Evolutionary conservation across 1,140 invertebrate genomes (phyloP).

Genomic region (Drosophila takahashii): DNA sequence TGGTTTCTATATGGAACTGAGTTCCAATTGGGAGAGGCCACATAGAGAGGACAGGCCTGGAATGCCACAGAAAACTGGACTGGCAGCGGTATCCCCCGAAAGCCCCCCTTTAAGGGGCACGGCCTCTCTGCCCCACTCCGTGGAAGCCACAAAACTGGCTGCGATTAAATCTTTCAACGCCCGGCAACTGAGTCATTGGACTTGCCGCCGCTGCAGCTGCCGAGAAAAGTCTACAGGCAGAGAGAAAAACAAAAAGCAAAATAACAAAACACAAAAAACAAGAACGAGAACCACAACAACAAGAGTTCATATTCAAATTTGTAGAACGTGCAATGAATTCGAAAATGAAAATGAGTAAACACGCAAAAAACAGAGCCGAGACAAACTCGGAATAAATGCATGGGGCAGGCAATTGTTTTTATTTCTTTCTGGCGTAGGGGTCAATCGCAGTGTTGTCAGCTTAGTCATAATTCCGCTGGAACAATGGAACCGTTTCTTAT

Average conservation of each 20-base stretch:
- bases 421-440: slow-evolving; percentile 49
- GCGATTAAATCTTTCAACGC: slow-evolving; percentile 78
- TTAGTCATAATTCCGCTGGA: slow-evolving; percentile 68
- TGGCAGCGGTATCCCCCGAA: slow-evolving; percentile 16
- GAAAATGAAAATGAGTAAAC: slow-evolving; percentile 74
- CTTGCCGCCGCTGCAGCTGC: slow-evolving; percentile 60
- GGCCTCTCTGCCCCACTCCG: slow-evolving; percentile 4
- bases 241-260: neutral
- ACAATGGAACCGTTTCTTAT: slow-evolving; percentile 59
- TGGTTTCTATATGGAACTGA: too few species aligned
- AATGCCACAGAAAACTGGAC: slow-evolving; percentile 64
- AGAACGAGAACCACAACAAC: slow-evolving; percentile 26
- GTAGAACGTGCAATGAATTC: slow-evolving; percentile 78
- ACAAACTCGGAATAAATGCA: slow-evolving; percentile 49
- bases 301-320: slow-evolving; percentile 78
- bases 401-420: slow-evolving; percentile 53
- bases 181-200: slow-evolving; percentile 71
- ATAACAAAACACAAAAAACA: slow-evolving; percentile 1
- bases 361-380: slow-evolving; percentile 46
- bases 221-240: slow-evolving; percentile 8
- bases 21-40: too few species aligned
- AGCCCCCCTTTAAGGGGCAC: slow-evolving; percentile 1
- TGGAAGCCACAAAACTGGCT: slow-evolving; percentile 32
- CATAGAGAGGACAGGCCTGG: slow-evolving; percentile 21
- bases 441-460: slow-evolving; percentile 61